These are phyloP conservation scores for Rafetus swinhoei DNA, from an alignment of 2,113 vertebrate species.

Conservation along the genomic window DNA sequence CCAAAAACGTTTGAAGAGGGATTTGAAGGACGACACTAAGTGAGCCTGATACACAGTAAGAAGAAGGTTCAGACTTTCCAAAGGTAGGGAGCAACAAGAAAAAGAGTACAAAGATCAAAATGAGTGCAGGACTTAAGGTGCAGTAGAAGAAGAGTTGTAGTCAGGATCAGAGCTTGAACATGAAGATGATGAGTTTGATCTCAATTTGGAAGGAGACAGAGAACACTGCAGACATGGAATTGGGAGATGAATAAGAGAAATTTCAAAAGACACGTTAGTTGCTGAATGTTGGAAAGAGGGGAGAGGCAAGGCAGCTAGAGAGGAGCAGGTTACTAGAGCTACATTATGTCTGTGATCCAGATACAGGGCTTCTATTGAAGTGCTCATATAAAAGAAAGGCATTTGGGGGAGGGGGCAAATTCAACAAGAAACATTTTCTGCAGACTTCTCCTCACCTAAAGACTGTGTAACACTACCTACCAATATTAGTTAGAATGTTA, in stretches of 20 bases:
- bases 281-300: background rate
- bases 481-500: background rate
- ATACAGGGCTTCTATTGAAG: conserved; percentile 29
- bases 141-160: background rate
- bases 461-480: background rate
- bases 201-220: background rate
- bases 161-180: background rate
- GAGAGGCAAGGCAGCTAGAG: conserved; percentile 43
- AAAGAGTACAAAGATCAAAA: background rate
- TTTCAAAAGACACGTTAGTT: conserved; percentile 54
- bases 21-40: background rate
- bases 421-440: background rate
- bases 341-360: conserved; percentile 38
- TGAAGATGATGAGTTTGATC: background rate
- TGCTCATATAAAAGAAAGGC: background rate
- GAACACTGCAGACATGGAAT: conserved; percentile 53
- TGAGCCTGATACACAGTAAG: background rate
- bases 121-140: background rate
- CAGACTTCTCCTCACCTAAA: background rate
- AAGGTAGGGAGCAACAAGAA: background rate
- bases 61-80: background rate
- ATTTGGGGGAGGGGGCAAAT: background rate
- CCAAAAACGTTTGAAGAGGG: background rate
- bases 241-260: conserved; percentile 51
- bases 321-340: conserved; percentile 29